phyloP scores from a whole-genome alignment of 2,797 vertebrate species.

The Loriculus beryllinus region DNA sequence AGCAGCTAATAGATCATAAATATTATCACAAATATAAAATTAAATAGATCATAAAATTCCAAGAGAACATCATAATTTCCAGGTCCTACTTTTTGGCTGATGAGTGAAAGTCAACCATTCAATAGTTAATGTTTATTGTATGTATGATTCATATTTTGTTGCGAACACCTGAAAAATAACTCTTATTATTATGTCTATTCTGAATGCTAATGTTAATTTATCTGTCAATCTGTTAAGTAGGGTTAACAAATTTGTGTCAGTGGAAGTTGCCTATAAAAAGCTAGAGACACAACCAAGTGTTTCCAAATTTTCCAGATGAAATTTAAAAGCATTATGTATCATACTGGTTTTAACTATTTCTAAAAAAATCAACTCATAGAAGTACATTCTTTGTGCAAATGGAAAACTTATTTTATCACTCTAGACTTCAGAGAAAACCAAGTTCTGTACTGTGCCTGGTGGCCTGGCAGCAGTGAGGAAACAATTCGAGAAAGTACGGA shows the following conservation, averaged over 20 bases:
- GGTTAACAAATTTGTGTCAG: not conserved
- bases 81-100: not conserved
- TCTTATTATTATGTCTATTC: constrained; percentile 5
- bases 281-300: not conserved
- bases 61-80: not conserved
- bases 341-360: not conserved
- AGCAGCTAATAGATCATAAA: not conserved
- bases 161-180: not conserved
- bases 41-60: not conserved
- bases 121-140: constrained; percentile 2
- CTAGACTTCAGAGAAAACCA: constrained; percentile 89
- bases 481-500: constrained; percentile 88
- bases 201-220: not conserved
- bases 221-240: not conserved
- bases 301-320: not conserved
- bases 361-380: not conserved
- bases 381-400: not conserved
- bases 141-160: constrained; percentile 3
- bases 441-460: constrained; percentile 86
- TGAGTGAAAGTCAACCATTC: not conserved
- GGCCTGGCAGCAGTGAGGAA: constrained; percentile 90
- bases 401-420: constrained; percentile 69
- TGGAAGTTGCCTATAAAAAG: not conserved
- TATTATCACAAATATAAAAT: not conserved
- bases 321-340: not conserved